A percentile compares a stretch with the other conserved stretches of the same genome.
These are phyloP conservation scores for Neopipo cinnamomea DNA, from an alignment of 2,113 vertebrate genomes.

Conservation along the genomic window DNA sequence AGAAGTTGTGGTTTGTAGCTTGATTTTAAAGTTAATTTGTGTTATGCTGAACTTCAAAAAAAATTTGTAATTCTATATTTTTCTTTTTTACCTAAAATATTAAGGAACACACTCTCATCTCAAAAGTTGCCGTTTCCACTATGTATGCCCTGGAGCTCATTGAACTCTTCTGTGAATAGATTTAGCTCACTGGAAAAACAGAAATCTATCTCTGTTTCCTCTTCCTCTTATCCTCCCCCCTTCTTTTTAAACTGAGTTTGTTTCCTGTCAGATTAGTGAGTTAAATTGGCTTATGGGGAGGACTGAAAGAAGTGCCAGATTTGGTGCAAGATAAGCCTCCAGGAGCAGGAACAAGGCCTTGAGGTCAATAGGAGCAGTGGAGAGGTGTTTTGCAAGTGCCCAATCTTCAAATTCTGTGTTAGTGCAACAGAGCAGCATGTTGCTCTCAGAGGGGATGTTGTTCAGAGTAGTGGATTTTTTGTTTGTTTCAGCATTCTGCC, in stretches of 20 bases:
- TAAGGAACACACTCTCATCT: not conserved
- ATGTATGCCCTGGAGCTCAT: not conserved
- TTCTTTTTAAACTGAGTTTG: constrained; percentile 24
- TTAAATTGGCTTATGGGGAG: constrained; percentile 19
- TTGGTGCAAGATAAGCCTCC: constrained; percentile 32
- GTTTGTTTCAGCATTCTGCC: not conserved
- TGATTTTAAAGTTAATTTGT: not conserved
- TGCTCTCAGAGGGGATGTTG: not conserved
- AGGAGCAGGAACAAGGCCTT: constrained; percentile 22
- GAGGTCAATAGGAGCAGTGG: not conserved
- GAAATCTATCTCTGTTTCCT: constrained; percentile 52
- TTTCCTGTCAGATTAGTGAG: constrained; percentile 62
- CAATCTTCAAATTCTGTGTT: not conserved
- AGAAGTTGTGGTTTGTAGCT: not conserved
- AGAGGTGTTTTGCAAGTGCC: not conserved
- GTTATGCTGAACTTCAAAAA: not conserved
- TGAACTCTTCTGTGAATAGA: not conserved
- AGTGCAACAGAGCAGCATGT: not conserved
- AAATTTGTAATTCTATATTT: not conserved
- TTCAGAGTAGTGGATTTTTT: not conserved
- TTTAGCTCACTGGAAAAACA: constrained; percentile 41
- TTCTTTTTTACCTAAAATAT: not conserved
- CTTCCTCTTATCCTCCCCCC: constrained; percentile 4
- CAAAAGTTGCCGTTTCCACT: not conserved
- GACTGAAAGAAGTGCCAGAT: constrained; percentile 25